Evolutionary conservation across 2,797 vertebrate genomes (phyloP), one percentile per base, ranked within the genome.

Genomic region (Dryobates pubescens): DNA sequence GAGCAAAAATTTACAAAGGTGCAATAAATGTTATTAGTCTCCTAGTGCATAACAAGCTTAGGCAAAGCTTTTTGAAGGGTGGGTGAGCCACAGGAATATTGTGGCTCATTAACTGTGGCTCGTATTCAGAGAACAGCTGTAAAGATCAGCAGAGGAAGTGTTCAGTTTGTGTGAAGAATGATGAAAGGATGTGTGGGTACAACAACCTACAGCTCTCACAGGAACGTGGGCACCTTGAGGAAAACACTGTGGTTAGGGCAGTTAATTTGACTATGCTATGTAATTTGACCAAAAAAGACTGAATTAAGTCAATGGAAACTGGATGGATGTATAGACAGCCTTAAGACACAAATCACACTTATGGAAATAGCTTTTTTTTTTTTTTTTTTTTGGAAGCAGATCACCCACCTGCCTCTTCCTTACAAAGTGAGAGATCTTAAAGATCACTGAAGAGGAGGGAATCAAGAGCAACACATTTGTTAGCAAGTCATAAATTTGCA

Each of bases 401-500:
- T 94, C 93, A 88, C 92, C 93, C 94, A 93, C 92, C 89, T 94
- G 89, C 90, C 76, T 96, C 82, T 96, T 93, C 85, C 80, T 90
- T 93, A 82, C 63, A 58, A 92, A 90, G 95, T 53, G 59, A 94
- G 86, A 87, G 93, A 96, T 94, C 90, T 92, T 89, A 92, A 94
- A 94, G 94, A 94, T 95, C 95, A 94, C 92, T 96, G 96, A 96
- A 95, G 95, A 96, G 96, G 94, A 94, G 90, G 94, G 68, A 94
- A 90, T 93, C 94, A 71, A 89, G 96, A 96, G 79, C 87, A 88
- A 73, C 14, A 53, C 92, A 93, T 93, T 94, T 83, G 90, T 94
- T 96, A 96, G 92, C 95, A 96, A 94, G 94, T 92, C 96, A 96
- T 96, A 96, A 96, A 96, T 96, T 96, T 96, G 73, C 95, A 94